A percentile compares a stretch with the other conserved stretches of the same genome.
Conservation (phyloP, 2,888 invertebrate species). For the Alviniconcha strummeri region DNA sequence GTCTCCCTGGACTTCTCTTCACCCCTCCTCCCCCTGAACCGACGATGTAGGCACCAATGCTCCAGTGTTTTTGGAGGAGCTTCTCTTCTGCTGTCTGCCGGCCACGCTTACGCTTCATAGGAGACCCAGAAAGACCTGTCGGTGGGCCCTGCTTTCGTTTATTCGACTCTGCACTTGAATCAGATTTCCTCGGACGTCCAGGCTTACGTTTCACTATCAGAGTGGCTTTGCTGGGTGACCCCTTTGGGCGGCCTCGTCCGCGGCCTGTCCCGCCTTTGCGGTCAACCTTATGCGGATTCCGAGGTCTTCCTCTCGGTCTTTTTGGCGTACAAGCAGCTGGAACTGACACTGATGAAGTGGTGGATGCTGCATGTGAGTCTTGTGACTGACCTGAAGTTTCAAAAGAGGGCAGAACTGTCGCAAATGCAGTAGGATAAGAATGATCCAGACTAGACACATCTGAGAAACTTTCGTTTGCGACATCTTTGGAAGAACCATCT, state of each 20-base stretch:
- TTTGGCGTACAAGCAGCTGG: too few relatives aligned
- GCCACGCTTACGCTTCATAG: background rate
- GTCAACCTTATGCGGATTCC: background rate
- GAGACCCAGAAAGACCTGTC: background rate
- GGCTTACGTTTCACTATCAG: background rate
- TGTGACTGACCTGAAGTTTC: too few relatives aligned
- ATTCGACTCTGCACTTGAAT: too few relatives aligned
- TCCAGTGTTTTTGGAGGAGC: too few relatives aligned
- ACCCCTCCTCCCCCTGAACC: too few relatives aligned
- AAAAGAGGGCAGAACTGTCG: too few relatives aligned
- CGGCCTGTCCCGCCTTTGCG: background rate
- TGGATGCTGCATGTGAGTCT: too few relatives aligned
- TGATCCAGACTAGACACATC: background rate
- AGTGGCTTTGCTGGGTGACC: background rate
- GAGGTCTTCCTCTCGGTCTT: background rate
- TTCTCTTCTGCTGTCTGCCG: background rate
- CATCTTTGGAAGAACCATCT: background rate
- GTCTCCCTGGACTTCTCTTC: too few relatives aligned
- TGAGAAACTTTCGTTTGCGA: background rate
- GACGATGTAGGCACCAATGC: too few relatives aligned
- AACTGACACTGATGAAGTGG: too few relatives aligned
- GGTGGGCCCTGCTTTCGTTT: too few relatives aligned
- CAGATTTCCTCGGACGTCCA: too few relatives aligned
- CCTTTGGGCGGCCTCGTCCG: conserved; percentile 12
- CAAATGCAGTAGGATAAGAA: background rate